Evolutionary conservation across 2,888 invertebrate species (phyloP).

Genomic region (Parnassius smintheus): DNA sequence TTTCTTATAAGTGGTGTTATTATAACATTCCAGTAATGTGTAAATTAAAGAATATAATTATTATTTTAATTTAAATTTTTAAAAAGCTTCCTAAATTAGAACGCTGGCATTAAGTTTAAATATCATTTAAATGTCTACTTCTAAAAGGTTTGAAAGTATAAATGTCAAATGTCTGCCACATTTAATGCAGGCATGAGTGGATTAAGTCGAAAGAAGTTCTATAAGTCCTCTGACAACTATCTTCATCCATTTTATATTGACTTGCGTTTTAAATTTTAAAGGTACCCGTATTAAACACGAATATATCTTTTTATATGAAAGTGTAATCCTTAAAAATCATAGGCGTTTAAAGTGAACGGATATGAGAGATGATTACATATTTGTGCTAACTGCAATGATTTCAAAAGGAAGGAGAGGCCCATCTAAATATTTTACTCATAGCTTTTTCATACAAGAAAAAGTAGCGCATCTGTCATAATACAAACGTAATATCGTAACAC

Average conservation of each 20-base stretch:
- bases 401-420: no score
- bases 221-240: not conserved
- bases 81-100: no score
- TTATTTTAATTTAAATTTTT: no score
- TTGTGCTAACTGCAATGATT: no score
- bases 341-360: not conserved
- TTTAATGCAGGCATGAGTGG: conserved; percentile 15
- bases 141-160: conserved; percentile 15
- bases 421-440: no score
- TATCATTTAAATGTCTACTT: conserved; percentile 4
- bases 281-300: not conserved
- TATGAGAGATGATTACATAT: no score
- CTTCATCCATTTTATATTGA: not conserved
- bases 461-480: no score
- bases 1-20: not conserved
- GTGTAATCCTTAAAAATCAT: not conserved
- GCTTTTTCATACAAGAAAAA: no score
- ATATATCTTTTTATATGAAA: not conserved
- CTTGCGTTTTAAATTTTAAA: conserved; percentile 2
- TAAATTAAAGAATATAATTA: no score
- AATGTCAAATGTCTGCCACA: conserved; percentile 17
- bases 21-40: not conserved
- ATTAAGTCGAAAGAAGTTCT: conserved; percentile 3
- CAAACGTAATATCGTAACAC: no score
- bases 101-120: no score